A percentile compares a stretch with the other conserved stretches of the same genome.
Conservation (phyloP, 2,797 vertebrate species). For the Podarcis siculus region DNA sequence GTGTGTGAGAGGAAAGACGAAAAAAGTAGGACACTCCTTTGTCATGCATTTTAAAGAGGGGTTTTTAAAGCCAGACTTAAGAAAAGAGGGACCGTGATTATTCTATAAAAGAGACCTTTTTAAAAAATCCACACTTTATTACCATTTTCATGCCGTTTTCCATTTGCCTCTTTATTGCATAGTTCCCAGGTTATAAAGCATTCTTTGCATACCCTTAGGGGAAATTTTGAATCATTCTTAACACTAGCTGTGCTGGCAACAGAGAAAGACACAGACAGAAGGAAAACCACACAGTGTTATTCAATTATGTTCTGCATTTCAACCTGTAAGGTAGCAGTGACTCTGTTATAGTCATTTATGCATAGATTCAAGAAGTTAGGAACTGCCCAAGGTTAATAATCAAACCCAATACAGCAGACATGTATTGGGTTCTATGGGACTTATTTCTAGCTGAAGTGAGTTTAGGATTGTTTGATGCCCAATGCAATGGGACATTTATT, state of each 20-base stretch:
- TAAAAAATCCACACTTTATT: conserved; percentile 6
- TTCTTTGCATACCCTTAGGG: background rate
- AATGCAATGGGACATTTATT: background rate
- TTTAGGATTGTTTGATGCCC: too few species aligned
- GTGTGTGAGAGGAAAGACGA: background rate
- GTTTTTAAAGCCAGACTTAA: conserved; percentile 1
- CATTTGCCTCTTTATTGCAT: conserved; percentile 16
- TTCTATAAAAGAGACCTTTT: background rate
- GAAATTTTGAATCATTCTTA: conserved; percentile 1
- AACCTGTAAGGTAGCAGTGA: background rate
- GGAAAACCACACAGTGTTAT: background rate
- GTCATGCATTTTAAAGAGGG: conserved; percentile 3
- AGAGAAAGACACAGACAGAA: background rate
- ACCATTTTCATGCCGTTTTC: background rate
- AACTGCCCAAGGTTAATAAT: background rate
- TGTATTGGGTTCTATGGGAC: background rate
- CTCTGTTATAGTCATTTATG: background rate
- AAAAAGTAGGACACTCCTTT: background rate
- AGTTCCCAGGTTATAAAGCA: conserved; percentile 21
- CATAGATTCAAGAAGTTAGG: background rate
- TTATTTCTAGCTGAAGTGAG: background rate
- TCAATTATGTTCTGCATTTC: background rate
- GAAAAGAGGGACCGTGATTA: conserved; percentile 11
- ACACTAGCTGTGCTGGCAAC: background rate
- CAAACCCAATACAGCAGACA: background rate